Evolutionary conservation across 2,113 vertebrate genomes (phyloP).

Genomic region (Pimephales promelas): DNA sequence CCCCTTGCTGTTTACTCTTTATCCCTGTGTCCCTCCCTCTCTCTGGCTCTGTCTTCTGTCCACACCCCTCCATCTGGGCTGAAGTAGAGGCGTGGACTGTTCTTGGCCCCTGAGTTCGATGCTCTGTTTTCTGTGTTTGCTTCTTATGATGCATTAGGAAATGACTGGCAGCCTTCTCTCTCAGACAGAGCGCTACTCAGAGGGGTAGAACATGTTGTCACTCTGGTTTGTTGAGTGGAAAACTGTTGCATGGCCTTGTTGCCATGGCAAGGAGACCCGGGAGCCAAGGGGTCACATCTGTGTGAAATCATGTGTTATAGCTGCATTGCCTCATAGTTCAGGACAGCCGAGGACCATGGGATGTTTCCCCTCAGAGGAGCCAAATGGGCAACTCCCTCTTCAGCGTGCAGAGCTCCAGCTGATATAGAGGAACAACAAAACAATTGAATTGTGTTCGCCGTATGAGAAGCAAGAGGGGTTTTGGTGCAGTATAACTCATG

Average conservation of each 20-base stretch:
- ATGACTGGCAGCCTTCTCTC: constrained; percentile 11
- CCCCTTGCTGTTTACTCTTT: constrained; percentile 3
- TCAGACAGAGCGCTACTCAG: constrained; percentile 24
- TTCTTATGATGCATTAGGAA: constrained; percentile 47
- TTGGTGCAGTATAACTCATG: neutral
- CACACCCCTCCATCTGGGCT: constrained; percentile 60
- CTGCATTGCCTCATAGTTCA: constrained; percentile 60
- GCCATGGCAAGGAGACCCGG: constrained; percentile 47
- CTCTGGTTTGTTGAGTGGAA: constrained; percentile 56
- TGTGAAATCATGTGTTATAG: constrained; percentile 58
- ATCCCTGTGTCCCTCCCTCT: constrained; percentile 41
- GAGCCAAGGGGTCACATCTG: constrained; percentile 57
- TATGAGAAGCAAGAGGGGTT: neutral
- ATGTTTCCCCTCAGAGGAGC: constrained; percentile 34
- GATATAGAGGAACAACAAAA: constrained; percentile 30
- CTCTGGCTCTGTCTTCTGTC: constrained; percentile 52
- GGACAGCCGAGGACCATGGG: constrained; percentile 30
- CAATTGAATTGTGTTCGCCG: neutral
- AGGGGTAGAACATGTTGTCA: constrained; percentile 22
- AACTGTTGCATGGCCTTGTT: constrained; percentile 44
- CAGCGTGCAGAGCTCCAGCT: constrained; percentile 16
- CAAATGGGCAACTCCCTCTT: constrained; percentile 30
- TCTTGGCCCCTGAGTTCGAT: constrained; percentile 13
- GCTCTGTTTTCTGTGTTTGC: constrained; percentile 37
- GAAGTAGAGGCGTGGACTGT: constrained; percentile 15